These are phyloP conservation scores for Hydrolagus affinis DNA, from an alignment of 2,113 vertebrate species.

Conservation along the genomic window DNA sequence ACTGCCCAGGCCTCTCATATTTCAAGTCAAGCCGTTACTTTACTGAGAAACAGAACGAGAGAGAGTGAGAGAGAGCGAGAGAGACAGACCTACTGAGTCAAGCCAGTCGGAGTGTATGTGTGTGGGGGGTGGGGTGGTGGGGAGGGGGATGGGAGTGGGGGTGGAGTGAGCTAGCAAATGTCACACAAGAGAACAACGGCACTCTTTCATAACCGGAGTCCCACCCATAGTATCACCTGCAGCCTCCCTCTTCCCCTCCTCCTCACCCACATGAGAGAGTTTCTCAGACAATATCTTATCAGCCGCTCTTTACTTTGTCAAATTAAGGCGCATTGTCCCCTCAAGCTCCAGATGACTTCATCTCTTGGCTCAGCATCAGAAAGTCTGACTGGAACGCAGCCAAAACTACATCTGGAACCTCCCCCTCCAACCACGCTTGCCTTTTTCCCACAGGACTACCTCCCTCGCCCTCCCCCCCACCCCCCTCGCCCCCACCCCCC, in stretches of 20 bases:
- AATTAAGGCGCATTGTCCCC: constrained; percentile 65
- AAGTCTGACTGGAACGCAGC: constrained; percentile 56
- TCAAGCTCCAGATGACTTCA: constrained; percentile 71
- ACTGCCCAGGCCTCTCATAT: constrained; percentile 70
- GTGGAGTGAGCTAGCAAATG: constrained; percentile 16
- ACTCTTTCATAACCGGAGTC: constrained; percentile 40
- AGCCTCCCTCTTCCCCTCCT: constrained; percentile 35
- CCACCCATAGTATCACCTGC: constrained; percentile 42
- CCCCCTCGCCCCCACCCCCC: background rate
- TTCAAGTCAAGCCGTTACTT: constrained; percentile 68
- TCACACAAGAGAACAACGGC: constrained; percentile 40
- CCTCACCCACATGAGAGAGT: constrained; percentile 38
- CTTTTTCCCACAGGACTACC: background rate
- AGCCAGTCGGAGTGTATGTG: constrained; percentile 44
- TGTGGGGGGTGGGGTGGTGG: too few relatives aligned
- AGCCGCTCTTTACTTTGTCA: constrained; percentile 63
- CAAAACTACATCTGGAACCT: constrained; percentile 59
- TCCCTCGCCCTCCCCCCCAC: background rate
- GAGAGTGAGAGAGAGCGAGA: too few relatives aligned
- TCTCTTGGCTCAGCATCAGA: constrained; percentile 58
- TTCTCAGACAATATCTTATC: constrained; percentile 53
- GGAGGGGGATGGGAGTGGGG: constrained; percentile 38
- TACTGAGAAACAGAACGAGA: constrained; percentile 44
- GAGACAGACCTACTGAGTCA: constrained; percentile 43
- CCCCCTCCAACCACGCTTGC: constrained; percentile 1